Evolutionary conservation across 2,797 vertebrate species (phyloP).

Genomic region (Gallinago solitaria): DNA sequence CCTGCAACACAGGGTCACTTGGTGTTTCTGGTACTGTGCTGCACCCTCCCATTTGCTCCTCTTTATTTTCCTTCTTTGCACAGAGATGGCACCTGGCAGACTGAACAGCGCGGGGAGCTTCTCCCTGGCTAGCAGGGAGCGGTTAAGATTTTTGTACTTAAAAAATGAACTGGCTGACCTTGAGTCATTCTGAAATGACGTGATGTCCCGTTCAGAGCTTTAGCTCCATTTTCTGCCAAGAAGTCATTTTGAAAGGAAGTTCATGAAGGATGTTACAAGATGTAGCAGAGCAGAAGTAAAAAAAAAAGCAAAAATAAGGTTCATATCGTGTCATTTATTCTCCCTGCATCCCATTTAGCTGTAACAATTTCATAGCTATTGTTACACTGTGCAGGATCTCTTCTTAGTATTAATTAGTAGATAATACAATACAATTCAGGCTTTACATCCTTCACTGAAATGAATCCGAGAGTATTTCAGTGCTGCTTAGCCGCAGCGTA

Average conservation of each 20-base stretch:
- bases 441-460: not conserved
- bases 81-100: not conserved
- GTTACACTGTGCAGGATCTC: not conserved
- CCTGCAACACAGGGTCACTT: not conserved
- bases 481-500: not conserved
- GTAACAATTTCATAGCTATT: conserved; percentile 46
- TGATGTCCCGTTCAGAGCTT: not conserved
- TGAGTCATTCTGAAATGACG: not conserved
- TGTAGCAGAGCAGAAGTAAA: conserved; percentile 38
- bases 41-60: not conserved
- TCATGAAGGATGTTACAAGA: conserved; percentile 40
- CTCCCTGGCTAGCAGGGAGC: not conserved
- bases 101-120: not conserved
- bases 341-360: not conserved
- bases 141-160: not conserved
- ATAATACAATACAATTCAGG: not conserved
- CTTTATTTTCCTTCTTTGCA: not conserved
- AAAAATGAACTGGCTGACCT: not conserved
- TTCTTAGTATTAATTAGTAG: conserved; percentile 10
- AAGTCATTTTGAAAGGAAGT: conserved; percentile 54
- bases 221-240: conserved; percentile 24
- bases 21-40: not conserved
- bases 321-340: conserved; percentile 18
- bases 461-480: not conserved
- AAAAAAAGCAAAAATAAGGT: not conserved